Base-by-base conservation (phyloP, 2,797 vertebrate species). In the Hapalemur alaotrensis region DNA sequence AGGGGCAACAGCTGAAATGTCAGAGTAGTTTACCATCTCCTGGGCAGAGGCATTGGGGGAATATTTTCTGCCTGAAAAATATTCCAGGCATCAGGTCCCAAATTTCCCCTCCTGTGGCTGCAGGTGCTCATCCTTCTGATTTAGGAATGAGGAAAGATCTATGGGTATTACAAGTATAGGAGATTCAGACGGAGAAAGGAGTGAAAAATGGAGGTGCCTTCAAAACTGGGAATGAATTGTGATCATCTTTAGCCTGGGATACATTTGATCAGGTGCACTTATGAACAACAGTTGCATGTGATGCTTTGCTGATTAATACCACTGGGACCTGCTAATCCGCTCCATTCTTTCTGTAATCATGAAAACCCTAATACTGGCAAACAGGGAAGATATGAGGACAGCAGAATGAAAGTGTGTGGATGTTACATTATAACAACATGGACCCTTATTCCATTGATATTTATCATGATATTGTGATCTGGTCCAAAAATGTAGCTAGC, bases 1-100 rank as follows among this genome's bases (percentile, higher is more conserved):
- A 96, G 92, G 94, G 88, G 63, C 83, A 96, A 85, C 86, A 93
- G 93, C 85, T 95, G 96, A 96, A 67, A 93, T 97, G 97, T 96
- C 93, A n/a, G 50, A 97, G 85, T 72, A 46, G 85, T 89, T 97
- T 95, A 96, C 75, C 35, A 50, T 97, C 91, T 92, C 76, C 61
- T 32, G 41, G 69, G 79, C 81, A 46, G 86, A 95, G 75, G 67
- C 78, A 70, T 11, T 90, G 72, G 80, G 91, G 65, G 50, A 80
- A 78, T 48, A 13, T 85, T 95, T 89, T 89, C 73, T 88, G 52
- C 90, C 89, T 84, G 67, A 78, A 94, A 96, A 89, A 89, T 93
- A 61, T 82, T 86, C 22, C 0, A 52, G 54, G 43, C 88, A 4
- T 84, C 48, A 69, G 73, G 75, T 41, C 57, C 79, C 41, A 35